Percentiles rank a stretch among this genome's conserved stretches.
These are phyloP conservation scores for Plectropomus leopardus DNA, from an alignment of 2,113 vertebrate genomes.

Conservation along the genomic window DNA sequence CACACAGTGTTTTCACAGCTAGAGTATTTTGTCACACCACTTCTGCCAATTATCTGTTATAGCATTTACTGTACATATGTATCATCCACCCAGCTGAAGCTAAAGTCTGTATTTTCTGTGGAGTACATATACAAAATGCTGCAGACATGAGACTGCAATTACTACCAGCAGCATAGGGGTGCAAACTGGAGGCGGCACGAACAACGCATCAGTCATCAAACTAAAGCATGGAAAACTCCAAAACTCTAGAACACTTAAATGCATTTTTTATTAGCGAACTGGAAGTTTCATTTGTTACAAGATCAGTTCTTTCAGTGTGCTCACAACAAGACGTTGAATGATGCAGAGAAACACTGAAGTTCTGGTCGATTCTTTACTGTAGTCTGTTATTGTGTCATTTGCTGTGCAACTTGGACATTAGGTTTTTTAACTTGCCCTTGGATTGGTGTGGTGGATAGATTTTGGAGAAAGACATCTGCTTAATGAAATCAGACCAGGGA, in stretches of 20 bases:
- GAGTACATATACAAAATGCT: slow-evolving; percentile 41
- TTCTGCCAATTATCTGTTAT: slow-evolving; percentile 14
- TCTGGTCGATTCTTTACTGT: slow-evolving; percentile 44
- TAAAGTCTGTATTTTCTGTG: slow-evolving; percentile 74
- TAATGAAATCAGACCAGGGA: slow-evolving; percentile 14
- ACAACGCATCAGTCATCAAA: slow-evolving; percentile 19
- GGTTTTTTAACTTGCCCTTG: slow-evolving; percentile 48
- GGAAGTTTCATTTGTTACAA: slow-evolving; percentile 28
- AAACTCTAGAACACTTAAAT: not conserved
- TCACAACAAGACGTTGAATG: slow-evolving; percentile 25
- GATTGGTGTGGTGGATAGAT: slow-evolving; percentile 22
- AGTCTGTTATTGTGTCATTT: slow-evolving; percentile 40
- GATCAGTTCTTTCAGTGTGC: not conserved
- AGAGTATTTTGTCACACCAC: slow-evolving; percentile 33
- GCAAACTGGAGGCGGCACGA: slow-evolving; percentile 24
- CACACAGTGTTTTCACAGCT: slow-evolving; percentile 17
- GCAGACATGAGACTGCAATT: slow-evolving; percentile 31
- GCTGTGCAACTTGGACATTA: slow-evolving; percentile 57
- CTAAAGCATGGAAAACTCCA: slow-evolving; percentile 40
- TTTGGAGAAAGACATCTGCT: slow-evolving; percentile 18
- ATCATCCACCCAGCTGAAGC: slow-evolving; percentile 63
- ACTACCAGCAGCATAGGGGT: slow-evolving; percentile 17
- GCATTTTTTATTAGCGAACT: slow-evolving; percentile 48
- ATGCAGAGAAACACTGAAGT: slow-evolving; percentile 29
- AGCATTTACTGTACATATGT: slow-evolving; percentile 55